Conservation (phyloP, 2,888 invertebrate genomes). For the Lasioglossum calceatum region DNA sequence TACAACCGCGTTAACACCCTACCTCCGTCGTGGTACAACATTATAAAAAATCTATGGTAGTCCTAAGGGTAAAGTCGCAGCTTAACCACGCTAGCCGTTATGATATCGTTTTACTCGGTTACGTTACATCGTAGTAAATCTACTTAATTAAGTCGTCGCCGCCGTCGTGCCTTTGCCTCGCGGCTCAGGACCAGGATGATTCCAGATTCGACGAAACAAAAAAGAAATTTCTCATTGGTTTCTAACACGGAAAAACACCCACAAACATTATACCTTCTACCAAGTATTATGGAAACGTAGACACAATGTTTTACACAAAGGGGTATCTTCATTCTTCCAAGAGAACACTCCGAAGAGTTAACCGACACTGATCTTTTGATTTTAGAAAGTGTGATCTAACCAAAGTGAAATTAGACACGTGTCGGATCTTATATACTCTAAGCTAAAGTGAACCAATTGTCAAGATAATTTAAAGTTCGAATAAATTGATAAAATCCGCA, state of each 20-base stretch:
- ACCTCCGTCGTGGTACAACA: conserved; percentile 52
- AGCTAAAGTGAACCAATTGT: neutral
- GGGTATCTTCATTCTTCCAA: neutral
- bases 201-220: conserved; percentile 2
- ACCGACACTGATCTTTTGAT: neutral
- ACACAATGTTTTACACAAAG: neutral
- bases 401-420: neutral
- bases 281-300: neutral
- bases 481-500: neutral
- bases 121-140: conserved; percentile 65
- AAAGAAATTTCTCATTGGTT: neutral
- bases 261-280: neutral
- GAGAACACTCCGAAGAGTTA: neutral
- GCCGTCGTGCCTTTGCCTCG: conserved; percentile 26
- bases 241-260: neutral
- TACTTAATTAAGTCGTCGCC: conserved; percentile 56
- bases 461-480: too few species aligned
- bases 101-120: conserved; percentile 65
- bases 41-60: conserved; percentile 74
- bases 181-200: conserved; percentile 24
- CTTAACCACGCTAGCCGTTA: conserved; percentile 64
- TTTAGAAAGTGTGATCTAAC: neutral
- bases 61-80: conserved; percentile 62
- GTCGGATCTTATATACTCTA: neutral
- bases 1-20: conserved; percentile 26